Percentiles rank a stretch among this genome's conserved stretches.
Evolutionary conservation across 1,140 invertebrate species (phyloP).

Genomic region (Drosophila ironensis): DNA sequence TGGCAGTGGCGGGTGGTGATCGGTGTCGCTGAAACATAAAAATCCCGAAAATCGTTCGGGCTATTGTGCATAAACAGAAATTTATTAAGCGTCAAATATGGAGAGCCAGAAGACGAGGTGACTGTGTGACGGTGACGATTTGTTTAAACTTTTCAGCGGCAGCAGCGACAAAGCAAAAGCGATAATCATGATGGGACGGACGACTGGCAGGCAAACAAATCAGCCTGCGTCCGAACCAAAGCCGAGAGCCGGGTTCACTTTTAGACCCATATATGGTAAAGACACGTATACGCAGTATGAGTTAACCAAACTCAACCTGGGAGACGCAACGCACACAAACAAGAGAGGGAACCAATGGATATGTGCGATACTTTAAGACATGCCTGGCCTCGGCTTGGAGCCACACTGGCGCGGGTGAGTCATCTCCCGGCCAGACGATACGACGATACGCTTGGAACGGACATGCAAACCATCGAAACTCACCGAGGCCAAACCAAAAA

Average conservation of each 20-base stretch:
- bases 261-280: constrained; percentile 68
- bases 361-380: constrained; percentile 19
- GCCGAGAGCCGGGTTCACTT: constrained; percentile 20
- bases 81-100: constrained; percentile 75
- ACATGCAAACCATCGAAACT: constrained; percentile 47
- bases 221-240: constrained; percentile 38
- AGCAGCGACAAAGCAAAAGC: background rate
- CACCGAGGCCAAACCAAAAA: constrained; percentile 34
- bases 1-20: too few species aligned
- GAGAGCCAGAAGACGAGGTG: constrained; percentile 32
- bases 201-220: constrained; percentile 12
- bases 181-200: constrained; percentile 12
- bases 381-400: constrained; percentile 31
- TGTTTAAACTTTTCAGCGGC: constrained; percentile 49
- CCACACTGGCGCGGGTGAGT: constrained; percentile 36
- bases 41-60: background rate
- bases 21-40: too few species aligned
- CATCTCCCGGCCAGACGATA: constrained; percentile 45
- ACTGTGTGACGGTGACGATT: too few species aligned
- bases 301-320: constrained; percentile 16
- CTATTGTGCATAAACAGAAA: constrained; percentile 64
- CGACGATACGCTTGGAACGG: constrained; percentile 52
- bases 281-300: constrained; percentile 68
- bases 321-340: background rate
- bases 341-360: background rate